Base-by-base conservation (phyloP, 2,113 vertebrate species). In the Myocastor coypus region DNA sequence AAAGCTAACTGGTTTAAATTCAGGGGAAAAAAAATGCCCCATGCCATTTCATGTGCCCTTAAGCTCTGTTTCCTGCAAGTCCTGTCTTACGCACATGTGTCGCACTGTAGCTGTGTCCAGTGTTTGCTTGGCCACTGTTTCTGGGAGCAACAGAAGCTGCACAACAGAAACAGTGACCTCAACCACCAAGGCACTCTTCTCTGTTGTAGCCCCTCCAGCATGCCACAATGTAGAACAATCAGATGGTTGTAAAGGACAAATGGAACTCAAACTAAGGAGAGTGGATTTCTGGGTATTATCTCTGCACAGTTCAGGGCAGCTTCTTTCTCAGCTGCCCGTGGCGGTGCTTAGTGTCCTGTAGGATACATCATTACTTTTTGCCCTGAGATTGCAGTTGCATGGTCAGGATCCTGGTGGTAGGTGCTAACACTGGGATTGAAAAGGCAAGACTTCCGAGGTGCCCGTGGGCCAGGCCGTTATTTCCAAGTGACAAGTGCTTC, bases 151-250 rank as follows among this genome's bases (percentile, higher is more conserved):
- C 55, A 83, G 46, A 85, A 92, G 24, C 83, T 85, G n/a, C 3
- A n/a, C 26, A 86, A 34, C 87, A 92, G 66, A 55, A 87, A 69
- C 42, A 69, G 42, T 86, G 73, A 86, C 77, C 52, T 24, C 7
- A 50, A 82, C 52, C 46, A n/a, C 42, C n/a, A 32, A 6, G 32
- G 81, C 83, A 26, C 34, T 81, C 59, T 73, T 71, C 42, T 92
- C 55, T 82, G 34, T 89, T 42, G 40, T 32, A 64, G 61, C 17
- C 46, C 22, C 59, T 78, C 42, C 86, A 69, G 63, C 93, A 93
- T 93, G 91, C 83, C 89, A 24, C 80, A 84, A 30, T 91, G 88
- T 92, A 94, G 95, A 96, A 16, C 93, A 92, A 83, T 89, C 66
- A 83, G 16, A 37, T 10, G 32, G 77, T 89, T 83, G 28, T 9